These are phyloP conservation scores for Barypeithes pellucidus DNA, from an alignment of 2,888 invertebrate genomes.

Conservation along the genomic window DNA sequence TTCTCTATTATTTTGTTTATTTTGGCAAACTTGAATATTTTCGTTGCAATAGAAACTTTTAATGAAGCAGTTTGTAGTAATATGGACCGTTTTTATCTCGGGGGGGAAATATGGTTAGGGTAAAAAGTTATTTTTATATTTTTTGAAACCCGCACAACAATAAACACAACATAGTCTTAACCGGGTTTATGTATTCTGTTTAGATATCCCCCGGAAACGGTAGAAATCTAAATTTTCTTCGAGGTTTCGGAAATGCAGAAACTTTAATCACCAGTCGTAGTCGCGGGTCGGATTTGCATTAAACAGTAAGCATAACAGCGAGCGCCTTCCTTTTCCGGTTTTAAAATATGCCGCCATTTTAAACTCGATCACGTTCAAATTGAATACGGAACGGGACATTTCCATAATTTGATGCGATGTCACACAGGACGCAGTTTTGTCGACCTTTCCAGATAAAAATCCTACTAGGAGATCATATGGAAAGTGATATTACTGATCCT, in stretches of 20 bases:
- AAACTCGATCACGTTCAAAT: slow-evolving; percentile 70
- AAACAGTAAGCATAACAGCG: slow-evolving; percentile 55
- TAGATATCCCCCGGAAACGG: slow-evolving; percentile 5
- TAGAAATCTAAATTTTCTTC: slow-evolving; percentile 27
- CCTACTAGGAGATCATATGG: slow-evolving; percentile 4
- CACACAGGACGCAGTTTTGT: slow-evolving; percentile 51
- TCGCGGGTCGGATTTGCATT: slow-evolving; percentile 54
- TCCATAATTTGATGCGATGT: slow-evolving; percentile 69
- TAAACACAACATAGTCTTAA: slow-evolving; percentile 13
- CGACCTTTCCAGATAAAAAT: slow-evolving; percentile 20
- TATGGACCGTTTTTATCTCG: no score
- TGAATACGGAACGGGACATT: slow-evolving; percentile 69
- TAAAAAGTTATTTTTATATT: background rate
- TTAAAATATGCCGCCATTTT: slow-evolving; percentile 70
- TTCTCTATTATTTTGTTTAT: no score
- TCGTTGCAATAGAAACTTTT: no score
- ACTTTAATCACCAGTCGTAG: slow-evolving; percentile 47
- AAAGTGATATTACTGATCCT: slow-evolving; percentile 19
- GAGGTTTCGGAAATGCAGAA: slow-evolving; percentile 39
- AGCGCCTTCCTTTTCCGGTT: slow-evolving; percentile 55
- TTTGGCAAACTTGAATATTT: no score
- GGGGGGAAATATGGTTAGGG: no score
- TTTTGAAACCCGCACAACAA: background rate
- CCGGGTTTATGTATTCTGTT: slow-evolving; percentile 14
- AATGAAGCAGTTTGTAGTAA: no score